Percentiles rank a stretch among this genome's conserved stretches.
phyloP scores from a whole-genome alignment of 2,888 invertebrate species.

The Steinernema scapterisci region DNA sequence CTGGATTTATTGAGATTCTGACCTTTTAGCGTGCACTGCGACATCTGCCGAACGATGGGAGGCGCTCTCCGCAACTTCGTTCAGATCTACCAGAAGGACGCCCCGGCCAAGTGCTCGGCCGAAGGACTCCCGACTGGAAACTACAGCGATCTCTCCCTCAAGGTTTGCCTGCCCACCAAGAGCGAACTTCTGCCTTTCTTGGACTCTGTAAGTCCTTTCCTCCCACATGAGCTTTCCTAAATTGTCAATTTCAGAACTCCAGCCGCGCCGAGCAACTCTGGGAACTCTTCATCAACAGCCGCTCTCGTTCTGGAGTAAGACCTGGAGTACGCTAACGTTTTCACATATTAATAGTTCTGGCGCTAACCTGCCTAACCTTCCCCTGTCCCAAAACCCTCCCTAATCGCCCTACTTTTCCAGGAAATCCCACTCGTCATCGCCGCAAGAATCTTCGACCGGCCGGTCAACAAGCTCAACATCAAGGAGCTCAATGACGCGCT shows the following conservation, averaged over 20 bases:
- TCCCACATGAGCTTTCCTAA: slow-evolving; percentile 1
- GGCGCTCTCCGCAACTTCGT: slow-evolving; percentile 63
- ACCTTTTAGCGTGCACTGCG: slow-evolving; percentile 54
- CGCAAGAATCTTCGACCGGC: slow-evolving; percentile 64
- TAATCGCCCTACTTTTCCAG: too few relatives aligned
- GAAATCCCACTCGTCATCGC: slow-evolving; percentile 66
- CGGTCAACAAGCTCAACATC: slow-evolving; percentile 63
- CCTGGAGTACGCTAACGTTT: background rate
- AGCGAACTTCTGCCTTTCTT: slow-evolving; percentile 66
- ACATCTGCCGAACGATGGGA: slow-evolving; percentile 65
- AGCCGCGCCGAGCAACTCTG: slow-evolving; percentile 65
- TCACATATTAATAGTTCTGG: background rate
- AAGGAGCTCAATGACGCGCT: slow-evolving; percentile 63
- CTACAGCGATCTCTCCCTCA: slow-evolving; percentile 63
- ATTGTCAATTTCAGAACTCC: slow-evolving; percentile 53
- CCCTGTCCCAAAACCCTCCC: too few relatives aligned
- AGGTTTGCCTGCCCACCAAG: slow-evolving; percentile 66
- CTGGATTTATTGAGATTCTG: background rate
- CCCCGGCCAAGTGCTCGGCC: slow-evolving; percentile 62
- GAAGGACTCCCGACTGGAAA: slow-evolving; percentile 60
- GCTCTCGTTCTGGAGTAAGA: slow-evolving; percentile 58
- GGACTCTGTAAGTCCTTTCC: slow-evolving; percentile 50
- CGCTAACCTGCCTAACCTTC: background rate
- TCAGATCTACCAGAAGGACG: slow-evolving; percentile 63
- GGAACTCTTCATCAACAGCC: slow-evolving; percentile 65